These are phyloP conservation scores for Catagonus wagneri DNA, from an alignment of 2,113 vertebrate genomes.

Conservation along the genomic window DNA sequence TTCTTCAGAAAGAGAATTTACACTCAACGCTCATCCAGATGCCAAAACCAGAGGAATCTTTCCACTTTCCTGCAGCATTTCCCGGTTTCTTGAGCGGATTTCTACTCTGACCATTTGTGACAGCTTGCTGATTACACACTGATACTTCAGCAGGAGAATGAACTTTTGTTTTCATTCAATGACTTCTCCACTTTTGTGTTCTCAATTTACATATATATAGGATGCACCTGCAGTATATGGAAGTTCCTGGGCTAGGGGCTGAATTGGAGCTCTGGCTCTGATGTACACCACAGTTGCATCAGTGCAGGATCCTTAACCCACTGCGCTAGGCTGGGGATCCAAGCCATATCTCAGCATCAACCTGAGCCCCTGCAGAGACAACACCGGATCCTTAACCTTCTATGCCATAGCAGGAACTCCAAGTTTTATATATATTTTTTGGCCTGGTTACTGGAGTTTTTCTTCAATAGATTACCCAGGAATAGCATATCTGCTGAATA, in stretches of 20 bases:
- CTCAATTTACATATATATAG: background rate
- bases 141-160: background rate
- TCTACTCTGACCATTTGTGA: accelerated
- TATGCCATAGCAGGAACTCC: no score
- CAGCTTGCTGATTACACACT: accelerated
- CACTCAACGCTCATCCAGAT: background rate
- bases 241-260: no score
- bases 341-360: no score
- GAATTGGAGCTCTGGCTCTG: no score
- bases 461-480: background rate
- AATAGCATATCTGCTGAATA: background rate
- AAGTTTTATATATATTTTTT: background rate
- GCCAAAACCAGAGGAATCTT: background rate
- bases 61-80: accelerated
- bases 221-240: no score
- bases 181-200: background rate
- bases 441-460: background rate
- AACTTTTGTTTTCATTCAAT: accelerated
- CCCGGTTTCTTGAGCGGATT: background rate
- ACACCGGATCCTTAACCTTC: no score
- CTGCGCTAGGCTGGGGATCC: no score
- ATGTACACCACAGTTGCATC: no score
- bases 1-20: no score
- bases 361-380: no score
- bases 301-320: no score